Conservation (phyloP, 2,113 vertebrate genomes). For the Cryptomyrus ogoouensis region DNA sequence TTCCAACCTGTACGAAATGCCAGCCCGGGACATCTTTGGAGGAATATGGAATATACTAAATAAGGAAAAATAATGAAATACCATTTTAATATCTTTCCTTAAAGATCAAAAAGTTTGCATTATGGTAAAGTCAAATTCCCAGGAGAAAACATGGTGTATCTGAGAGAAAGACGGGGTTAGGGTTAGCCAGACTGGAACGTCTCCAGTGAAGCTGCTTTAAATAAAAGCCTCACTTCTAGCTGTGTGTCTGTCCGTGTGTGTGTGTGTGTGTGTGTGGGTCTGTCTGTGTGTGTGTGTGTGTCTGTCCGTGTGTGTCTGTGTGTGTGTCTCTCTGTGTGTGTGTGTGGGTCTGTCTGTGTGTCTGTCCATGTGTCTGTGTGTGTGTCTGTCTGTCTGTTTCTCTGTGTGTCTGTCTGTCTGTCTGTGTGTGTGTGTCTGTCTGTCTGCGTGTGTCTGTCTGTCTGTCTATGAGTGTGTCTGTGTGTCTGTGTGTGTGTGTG, state of each 20-base stretch:
- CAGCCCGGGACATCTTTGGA: not conserved
- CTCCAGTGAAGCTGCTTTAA: not conserved
- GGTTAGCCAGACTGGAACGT: not conserved
- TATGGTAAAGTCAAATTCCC: not conserved
- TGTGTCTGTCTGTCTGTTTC: not conserved
- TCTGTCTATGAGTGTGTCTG: constrained; percentile 13
- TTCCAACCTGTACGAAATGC: not conserved
- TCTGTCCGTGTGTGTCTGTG: not conserved
- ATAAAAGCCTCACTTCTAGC: not conserved
- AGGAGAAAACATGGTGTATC: not conserved
- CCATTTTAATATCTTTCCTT: not conserved
- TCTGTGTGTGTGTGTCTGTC: not conserved
- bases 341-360: not conserved
- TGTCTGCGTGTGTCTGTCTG: not conserved
- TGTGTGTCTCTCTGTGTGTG: not conserved
- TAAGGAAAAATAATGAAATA: not conserved
- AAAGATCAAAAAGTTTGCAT: not conserved
- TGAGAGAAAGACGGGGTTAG: not conserved
- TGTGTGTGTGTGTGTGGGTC: not conserved
- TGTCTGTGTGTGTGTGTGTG: not conserved
- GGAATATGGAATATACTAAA: not conserved
- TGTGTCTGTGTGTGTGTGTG: not conserved
- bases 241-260: constrained; percentile 18
- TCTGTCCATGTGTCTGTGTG: not conserved
- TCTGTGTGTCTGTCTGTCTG: not conserved